These are phyloP conservation scores for Agrilus mali DNA, from an alignment of 2,888 invertebrate species.

Conservation along the genomic window DNA sequence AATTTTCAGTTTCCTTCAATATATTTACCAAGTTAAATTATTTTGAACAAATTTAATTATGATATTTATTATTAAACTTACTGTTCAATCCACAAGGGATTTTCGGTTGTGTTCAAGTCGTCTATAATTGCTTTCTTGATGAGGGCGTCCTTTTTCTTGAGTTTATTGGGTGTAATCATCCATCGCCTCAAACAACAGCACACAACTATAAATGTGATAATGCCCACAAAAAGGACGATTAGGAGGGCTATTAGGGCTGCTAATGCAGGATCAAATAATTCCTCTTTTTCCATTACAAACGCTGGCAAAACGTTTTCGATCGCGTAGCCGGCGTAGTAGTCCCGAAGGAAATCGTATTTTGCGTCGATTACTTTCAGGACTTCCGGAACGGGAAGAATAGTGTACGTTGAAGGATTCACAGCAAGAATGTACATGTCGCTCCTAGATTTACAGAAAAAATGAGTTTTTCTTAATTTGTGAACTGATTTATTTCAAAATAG, in stretches of 20 bases:
- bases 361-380: constrained; percentile 72
- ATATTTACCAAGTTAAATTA: not conserved
- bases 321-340: constrained; percentile 60
- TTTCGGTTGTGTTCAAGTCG: constrained; percentile 79
- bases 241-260: constrained; percentile 76
- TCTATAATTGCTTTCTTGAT: constrained; percentile 75
- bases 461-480: not conserved
- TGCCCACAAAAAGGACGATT: constrained; percentile 74
- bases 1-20: constrained; percentile 61
- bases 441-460: constrained; percentile 37
- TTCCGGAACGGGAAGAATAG: constrained; percentile 64
- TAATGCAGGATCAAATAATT: constrained; percentile 74
- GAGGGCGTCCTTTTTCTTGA: constrained; percentile 71
- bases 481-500: not conserved
- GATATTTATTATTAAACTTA: constrained; percentile 27
- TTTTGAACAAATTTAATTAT: not conserved
- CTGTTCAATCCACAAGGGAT: constrained; percentile 89
- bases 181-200: constrained; percentile 83
- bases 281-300: constrained; percentile 50
- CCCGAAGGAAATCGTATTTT: constrained; percentile 74
- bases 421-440: constrained; percentile 78
- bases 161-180: constrained; percentile 70
- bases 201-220: constrained; percentile 73
- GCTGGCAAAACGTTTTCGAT: constrained; percentile 65
- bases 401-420: constrained; percentile 59